These are phyloP conservation scores for Troglohyphantes excavatus DNA, from an alignment of 2,888 invertebrate genomes.

Conservation along the genomic window DNA sequence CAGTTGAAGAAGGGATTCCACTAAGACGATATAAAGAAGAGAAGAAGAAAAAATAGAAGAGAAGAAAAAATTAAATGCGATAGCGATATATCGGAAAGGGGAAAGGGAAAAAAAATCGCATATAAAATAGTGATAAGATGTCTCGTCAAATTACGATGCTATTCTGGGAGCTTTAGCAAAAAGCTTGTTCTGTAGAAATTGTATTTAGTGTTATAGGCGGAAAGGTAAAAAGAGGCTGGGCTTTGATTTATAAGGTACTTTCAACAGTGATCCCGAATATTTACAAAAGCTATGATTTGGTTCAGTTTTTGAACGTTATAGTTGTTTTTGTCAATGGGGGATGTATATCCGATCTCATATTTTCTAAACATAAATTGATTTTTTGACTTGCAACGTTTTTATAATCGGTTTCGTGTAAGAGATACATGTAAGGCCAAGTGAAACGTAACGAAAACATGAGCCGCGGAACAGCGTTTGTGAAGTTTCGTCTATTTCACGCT, in stretches of 20 bases:
- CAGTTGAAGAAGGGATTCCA: slow-evolving; percentile 68
- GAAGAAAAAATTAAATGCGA: slow-evolving; percentile 57
- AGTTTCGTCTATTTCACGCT: too few species aligned
- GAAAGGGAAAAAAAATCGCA: slow-evolving; percentile 5
- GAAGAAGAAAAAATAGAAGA: not conserved
- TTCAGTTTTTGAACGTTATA: too few species aligned
- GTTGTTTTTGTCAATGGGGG: too few species aligned
- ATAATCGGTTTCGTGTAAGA: too few species aligned
- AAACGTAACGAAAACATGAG: too few species aligned
- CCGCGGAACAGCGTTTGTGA: too few species aligned
- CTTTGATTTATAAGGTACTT: not conserved
- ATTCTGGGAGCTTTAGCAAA: slow-evolving; percentile 28
- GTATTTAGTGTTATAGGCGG: not conserved
- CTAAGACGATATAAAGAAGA: slow-evolving; percentile 47
- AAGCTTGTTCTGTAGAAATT: not conserved
- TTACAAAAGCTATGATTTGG: too few species aligned
- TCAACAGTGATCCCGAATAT: not conserved
- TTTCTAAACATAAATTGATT: too few species aligned
- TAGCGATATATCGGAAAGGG: slow-evolving; percentile 17
- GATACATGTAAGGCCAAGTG: too few species aligned
- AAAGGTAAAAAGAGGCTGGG: not conserved
- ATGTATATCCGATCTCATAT: too few species aligned
- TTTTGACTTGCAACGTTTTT: too few species aligned
- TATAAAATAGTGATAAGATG: slow-evolving; percentile 42
- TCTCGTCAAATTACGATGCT: slow-evolving; percentile 44